Conservation (phyloP, 2,113 vertebrate species). For the Capreolus pygargus region DNA sequence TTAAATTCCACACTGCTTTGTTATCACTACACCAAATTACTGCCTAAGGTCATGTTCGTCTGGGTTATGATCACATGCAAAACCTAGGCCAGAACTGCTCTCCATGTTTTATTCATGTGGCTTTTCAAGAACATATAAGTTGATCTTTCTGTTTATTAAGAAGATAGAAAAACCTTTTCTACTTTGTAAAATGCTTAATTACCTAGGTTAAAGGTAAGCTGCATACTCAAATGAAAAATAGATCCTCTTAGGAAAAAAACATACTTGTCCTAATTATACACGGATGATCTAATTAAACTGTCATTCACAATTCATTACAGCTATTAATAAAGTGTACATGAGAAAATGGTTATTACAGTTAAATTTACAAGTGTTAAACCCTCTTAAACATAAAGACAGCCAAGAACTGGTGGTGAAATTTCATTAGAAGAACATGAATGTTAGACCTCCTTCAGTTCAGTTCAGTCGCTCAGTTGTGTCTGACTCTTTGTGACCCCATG, state of each 20-base stretch:
- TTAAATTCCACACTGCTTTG: constrained; percentile 19
- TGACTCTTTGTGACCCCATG: no score
- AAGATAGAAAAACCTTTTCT: background rate
- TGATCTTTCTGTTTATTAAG: background rate
- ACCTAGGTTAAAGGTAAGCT: constrained; percentile 52
- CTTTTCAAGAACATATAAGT: constrained; percentile 54
- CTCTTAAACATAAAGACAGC: constrained; percentile 2
- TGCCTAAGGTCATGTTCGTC: background rate
- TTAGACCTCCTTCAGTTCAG: background rate
- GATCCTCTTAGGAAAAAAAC: background rate
- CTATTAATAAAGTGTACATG: constrained; percentile 47
- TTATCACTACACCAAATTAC: constrained; percentile 6
- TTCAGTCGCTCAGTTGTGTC: no score
- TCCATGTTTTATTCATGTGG: background rate
- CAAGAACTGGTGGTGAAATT: background rate
- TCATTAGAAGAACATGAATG: background rate
- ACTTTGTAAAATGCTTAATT: constrained; percentile 35
- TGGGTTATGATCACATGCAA: constrained; percentile 1
- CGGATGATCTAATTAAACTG: constrained; percentile 36
- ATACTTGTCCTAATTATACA: constrained; percentile 49
- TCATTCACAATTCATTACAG: constrained; percentile 34
- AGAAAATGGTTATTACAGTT: background rate
- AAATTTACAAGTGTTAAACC: background rate
- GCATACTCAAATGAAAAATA: constrained; percentile 38
- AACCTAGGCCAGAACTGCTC: background rate